Evolutionary conservation across 2,888 invertebrate genomes (phyloP).

Genomic region (Agrochola macilenta): DNA sequence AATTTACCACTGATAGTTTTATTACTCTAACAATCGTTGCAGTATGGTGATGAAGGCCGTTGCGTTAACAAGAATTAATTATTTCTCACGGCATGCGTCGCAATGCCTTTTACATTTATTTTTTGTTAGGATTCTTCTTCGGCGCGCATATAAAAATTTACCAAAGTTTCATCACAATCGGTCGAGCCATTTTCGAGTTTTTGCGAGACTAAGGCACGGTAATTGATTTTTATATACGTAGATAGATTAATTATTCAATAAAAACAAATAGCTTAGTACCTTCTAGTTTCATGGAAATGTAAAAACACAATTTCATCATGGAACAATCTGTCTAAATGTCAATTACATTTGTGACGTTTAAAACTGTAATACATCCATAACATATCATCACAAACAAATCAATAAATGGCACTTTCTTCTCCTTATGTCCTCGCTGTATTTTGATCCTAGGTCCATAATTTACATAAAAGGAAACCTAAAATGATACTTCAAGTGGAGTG

Average conservation of each 20-base stretch:
- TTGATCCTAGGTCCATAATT: not conserved
- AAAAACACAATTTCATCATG: not conserved
- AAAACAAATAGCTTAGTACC: not conserved
- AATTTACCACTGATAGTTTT: not conserved
- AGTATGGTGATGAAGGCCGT: conserved; percentile 1
- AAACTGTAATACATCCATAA: not conserved
- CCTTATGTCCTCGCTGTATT: not conserved
- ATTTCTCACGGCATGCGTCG: not conserved
- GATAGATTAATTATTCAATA: not conserved
- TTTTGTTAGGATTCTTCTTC: too few species aligned
- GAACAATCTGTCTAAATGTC: not conserved
- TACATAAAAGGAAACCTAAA: not conserved
- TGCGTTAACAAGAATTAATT: not conserved
- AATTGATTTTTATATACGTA: too few species aligned
- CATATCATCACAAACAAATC: not conserved
- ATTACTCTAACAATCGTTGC: not conserved
- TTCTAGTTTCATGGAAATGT: not conserved
- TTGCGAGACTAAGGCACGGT: too few species aligned
- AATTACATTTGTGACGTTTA: not conserved
- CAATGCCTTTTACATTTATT: too few species aligned
- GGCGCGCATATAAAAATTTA: too few species aligned
- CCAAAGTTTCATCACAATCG: too few species aligned
- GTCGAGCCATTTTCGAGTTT: too few species aligned
- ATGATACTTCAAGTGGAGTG: not conserved
- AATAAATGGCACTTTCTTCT: not conserved